These are phyloP conservation scores for Heliconius sara DNA, from an alignment of 2,888 invertebrate genomes.

Conservation along the genomic window DNA sequence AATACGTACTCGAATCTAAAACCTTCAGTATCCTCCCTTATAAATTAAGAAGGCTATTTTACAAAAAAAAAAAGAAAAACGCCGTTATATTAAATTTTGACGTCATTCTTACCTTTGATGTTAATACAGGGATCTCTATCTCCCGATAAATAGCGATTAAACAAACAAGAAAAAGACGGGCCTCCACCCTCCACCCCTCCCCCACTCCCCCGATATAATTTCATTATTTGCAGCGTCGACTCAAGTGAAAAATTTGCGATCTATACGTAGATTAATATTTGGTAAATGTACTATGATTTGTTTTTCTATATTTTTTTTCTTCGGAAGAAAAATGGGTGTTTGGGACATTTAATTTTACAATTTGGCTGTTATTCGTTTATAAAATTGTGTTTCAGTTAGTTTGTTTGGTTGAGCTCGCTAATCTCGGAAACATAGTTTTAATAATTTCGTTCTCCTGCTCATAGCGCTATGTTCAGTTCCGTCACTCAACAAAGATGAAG, in stretches of 20 bases:
- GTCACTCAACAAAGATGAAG: not conserved
- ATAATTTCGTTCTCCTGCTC: too few relatives aligned
- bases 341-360: too few relatives aligned
- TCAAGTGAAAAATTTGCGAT: conserved; percentile 50
- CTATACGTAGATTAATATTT: not conserved
- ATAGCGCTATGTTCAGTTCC: not conserved
- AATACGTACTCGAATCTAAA: conserved; percentile 20
- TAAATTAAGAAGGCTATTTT: conserved; percentile 31
- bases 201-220: conserved; percentile 60
- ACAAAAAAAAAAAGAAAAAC: conserved; percentile 13
- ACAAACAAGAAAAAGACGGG: conserved; percentile 59
- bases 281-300: not conserved
- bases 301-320: not conserved
- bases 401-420: too few relatives aligned
- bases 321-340: too few relatives aligned
- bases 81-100: conserved; percentile 65
- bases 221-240: conserved; percentile 68
- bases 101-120: conserved; percentile 72
- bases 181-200: not conserved
- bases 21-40: conserved; percentile 22
- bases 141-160: conserved; percentile 76
- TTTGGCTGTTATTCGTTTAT: too few relatives aligned
- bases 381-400: too few relatives aligned
- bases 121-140: conserved; percentile 66
- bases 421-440: too few relatives aligned